Base-by-base conservation (phyloP, 1,140 invertebrate genomes). In the Sogatella furcifera region DNA sequence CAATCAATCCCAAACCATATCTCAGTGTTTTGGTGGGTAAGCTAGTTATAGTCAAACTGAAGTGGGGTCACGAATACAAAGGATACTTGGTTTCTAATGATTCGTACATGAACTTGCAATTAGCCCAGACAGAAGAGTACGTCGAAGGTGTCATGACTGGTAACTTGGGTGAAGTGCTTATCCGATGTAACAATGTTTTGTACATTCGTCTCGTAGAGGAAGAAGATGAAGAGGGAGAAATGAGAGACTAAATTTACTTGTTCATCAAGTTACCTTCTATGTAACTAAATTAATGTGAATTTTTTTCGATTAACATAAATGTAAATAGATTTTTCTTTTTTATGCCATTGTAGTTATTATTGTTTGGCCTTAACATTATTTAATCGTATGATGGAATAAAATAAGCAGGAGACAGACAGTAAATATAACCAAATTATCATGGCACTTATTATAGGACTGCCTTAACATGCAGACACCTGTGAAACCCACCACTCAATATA, bases 31-130 rank as follows among this genome's bases (percentile, higher is more conserved):
- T 99, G 14, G 98, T 95, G 1, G 97, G 97, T 22, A 99, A 99
- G 78, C 84, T 92, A 43, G 93, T 99, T 13, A 85, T 98, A 70
- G 92, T 98, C 1, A 99, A 99, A 80, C 78, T 99, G 46, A 99
- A 99, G 74, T 99, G 97, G 97, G 97, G 97, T 31, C 96, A 98
- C 74, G 97, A 99, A 77, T 99, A 99, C 74, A 97, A 97, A 82
- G 97, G 97, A 9, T 90, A 93, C 65, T 75, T 99, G 21, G 95
- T 99, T 0, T 97, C 96, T 5, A 92, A 97, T 11, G 97, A 99
- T 80, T 91, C 91, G 8, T 99, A 99, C 72, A 99, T 99, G 97
- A 99, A 99, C 75, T 75, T 99, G 64, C 95, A 98, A 76, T 74
- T 99, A 58, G 95, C 96, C 0, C 97, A 98, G 70, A 94, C 96